phyloP scores from a whole-genome alignment of 2,888 invertebrate species.

The Resseliella maxima region DNA sequence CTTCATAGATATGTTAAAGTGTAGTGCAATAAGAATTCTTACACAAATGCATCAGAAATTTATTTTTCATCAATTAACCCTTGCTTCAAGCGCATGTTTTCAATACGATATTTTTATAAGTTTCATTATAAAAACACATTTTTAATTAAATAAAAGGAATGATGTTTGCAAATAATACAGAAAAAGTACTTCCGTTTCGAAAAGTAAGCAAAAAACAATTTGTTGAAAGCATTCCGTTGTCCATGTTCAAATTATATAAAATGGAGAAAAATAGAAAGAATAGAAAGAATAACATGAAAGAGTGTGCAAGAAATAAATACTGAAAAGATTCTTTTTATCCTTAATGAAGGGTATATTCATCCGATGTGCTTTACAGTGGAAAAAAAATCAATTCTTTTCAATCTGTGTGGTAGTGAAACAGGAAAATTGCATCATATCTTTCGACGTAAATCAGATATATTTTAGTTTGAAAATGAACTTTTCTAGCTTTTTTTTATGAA shows the following conservation, averaged over 20 bases:
- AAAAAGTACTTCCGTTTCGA: neutral
- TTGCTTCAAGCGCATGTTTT: neutral
- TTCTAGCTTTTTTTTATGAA: neutral
- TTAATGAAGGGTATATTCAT: slow-evolving; percentile 45
- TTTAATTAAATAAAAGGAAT: slow-evolving; percentile 32
- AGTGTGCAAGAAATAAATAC: neutral
- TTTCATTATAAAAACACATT: neutral
- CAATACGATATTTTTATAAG: neutral
- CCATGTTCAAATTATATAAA: neutral
- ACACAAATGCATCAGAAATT: neutral
- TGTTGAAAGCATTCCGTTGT: neutral
- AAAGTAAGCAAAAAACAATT: neutral
- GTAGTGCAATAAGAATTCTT: too few species aligned
- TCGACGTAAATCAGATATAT: slow-evolving; percentile 1
- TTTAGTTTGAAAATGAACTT: slow-evolving; percentile 30
- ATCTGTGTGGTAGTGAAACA: neutral
- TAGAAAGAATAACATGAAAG: neutral
- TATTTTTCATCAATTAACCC: neutral
- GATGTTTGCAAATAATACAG: neutral
- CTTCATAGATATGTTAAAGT: too few species aligned
- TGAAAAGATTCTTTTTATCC: slow-evolving; percentile 21
- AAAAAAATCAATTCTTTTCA: slow-evolving; percentile 41
- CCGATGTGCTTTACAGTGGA: neutral
- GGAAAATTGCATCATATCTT: slow-evolving; percentile 38
- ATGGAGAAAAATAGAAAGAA: neutral